Evolutionary conservation across 2,113 vertebrate genomes (phyloP).

Genomic region (Solea solea): DNA sequence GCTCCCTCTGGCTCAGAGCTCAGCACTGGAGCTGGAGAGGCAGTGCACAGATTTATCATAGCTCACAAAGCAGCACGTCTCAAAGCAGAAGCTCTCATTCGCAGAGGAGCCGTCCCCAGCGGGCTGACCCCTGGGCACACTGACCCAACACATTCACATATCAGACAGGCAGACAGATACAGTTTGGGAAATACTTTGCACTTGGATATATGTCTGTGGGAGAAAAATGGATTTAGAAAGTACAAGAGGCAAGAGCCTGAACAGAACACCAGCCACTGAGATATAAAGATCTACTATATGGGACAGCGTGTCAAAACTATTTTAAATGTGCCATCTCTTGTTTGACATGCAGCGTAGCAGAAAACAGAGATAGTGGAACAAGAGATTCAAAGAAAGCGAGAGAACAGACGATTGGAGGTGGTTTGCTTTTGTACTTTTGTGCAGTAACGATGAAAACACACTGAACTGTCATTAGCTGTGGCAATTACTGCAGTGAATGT

Average conservation of each 20-base stretch:
- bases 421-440: conserved; percentile 41
- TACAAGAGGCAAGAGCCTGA: conserved; percentile 11
- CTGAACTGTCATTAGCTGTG: conserved; percentile 50
- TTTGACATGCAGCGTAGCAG: conserved; percentile 1
- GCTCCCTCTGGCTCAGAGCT: conserved; percentile 75
- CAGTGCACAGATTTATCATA: conserved; percentile 82
- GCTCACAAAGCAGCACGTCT: conserved; percentile 75
- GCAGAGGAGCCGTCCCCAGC: conserved; percentile 54
- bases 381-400: conserved; percentile 25
- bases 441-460: conserved; percentile 49
- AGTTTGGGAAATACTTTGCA: conserved; percentile 39
- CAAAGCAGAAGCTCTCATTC: conserved; percentile 72
- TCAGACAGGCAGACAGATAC: conserved; percentile 61
- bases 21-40: conserved; percentile 69
- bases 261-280: conserved; percentile 28
- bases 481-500: conserved; percentile 66
- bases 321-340: conserved; percentile 29
- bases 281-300: conserved; percentile 32
- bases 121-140: conserved; percentile 61
- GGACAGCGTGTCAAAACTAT: conserved; percentile 13
- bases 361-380: conserved; percentile 14
- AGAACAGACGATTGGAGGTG: conserved; percentile 31
- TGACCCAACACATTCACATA: conserved; percentile 70
- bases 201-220: conserved; percentile 34
- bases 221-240: conserved; percentile 40